These are phyloP conservation scores for Lithophane semibrunnea DNA, from an alignment of 2,888 invertebrate species.

Conservation along the genomic window DNA sequence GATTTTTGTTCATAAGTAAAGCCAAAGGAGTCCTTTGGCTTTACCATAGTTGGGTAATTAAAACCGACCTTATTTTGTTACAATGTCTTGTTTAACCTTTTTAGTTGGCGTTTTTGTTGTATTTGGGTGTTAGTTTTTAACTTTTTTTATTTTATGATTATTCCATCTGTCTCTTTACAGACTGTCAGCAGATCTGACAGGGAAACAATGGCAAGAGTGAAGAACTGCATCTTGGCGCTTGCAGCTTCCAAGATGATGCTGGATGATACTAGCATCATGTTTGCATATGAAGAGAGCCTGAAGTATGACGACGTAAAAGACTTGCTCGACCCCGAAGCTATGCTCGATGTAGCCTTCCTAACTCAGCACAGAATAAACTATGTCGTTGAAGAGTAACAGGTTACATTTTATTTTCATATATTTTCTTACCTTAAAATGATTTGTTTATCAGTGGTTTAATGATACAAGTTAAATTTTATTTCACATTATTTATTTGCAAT, in stretches of 20 bases:
- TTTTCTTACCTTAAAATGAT: slow-evolving; percentile 6
- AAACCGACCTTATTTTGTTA: too few species aligned
- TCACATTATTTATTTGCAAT: slow-evolving; percentile 57
- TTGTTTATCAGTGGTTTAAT: not conserved
- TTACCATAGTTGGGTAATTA: too few species aligned
- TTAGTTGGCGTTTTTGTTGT: too few species aligned
- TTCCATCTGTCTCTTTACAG: slow-evolving; percentile 77
- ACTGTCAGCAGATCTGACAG: slow-evolving; percentile 93
- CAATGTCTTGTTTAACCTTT: too few species aligned
- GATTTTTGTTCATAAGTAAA: too few species aligned
- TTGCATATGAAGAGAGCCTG: slow-evolving; percentile 97
- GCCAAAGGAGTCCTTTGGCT: too few species aligned
- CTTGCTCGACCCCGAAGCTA: slow-evolving; percentile 95
- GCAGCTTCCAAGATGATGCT: slow-evolving; percentile 97
- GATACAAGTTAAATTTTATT: slow-evolving; percentile 17
- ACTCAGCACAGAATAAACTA: slow-evolving; percentile 93
- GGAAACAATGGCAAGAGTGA: slow-evolving; percentile 96
- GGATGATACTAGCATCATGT: slow-evolving; percentile 97
- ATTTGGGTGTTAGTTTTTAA: too few species aligned
- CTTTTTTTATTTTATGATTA: too few species aligned
- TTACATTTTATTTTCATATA: slow-evolving; percentile 27
- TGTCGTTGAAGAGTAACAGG: slow-evolving; percentile 78
- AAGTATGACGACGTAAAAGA: slow-evolving; percentile 94
- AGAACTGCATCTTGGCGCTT: slow-evolving; percentile 97
- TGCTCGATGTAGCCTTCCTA: slow-evolving; percentile 95